Percentiles rank a stretch among this genome's conserved stretches.
Evolutionary conservation across 1,140 invertebrate genomes (phyloP).

Genomic region (Drosophila truncata): DNA sequence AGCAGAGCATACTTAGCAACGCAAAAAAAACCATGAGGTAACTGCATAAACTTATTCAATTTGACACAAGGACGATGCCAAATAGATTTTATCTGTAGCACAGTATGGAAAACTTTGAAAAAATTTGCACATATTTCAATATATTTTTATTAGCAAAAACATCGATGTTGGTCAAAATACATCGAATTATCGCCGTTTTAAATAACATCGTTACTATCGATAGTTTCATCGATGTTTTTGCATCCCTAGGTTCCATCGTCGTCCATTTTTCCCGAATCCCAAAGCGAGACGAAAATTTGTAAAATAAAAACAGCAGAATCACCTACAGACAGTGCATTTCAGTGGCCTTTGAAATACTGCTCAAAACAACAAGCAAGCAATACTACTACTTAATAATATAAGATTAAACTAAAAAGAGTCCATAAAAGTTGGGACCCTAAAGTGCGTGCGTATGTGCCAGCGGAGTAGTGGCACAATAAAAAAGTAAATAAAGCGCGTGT

Average conservation of each 20-base stretch:
- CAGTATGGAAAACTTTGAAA: no score
- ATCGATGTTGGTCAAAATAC: no score
- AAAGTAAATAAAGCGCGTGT: conserved; percentile 80
- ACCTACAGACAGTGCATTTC: conserved; percentile 67
- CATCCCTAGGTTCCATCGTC: no score
- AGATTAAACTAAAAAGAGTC: conserved; percentile 34
- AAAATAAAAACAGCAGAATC: conserved; percentile 50
- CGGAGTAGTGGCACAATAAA: conserved; percentile 61
- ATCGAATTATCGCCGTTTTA: no score
- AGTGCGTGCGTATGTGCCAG: conserved; percentile 61
- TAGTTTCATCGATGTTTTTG: no score
- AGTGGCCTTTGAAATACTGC: conserved; percentile 81
- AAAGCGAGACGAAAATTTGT: conserved; percentile 62
- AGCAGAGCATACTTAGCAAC: no score
- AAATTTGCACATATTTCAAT: no score
- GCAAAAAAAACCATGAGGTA: no score
- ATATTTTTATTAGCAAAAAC: no score
- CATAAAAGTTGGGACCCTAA: conserved; percentile 35
- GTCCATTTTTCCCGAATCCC: conserved; percentile 75
- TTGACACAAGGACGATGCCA: no score
- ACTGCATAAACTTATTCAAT: no score
- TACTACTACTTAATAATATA: conserved; percentile 38
- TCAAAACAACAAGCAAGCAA: conserved; percentile 64
- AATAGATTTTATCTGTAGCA: no score
- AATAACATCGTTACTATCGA: not conserved